Evolutionary conservation across 2,888 invertebrate species (phyloP).

Genomic region (Athripsodes cinereus): DNA sequence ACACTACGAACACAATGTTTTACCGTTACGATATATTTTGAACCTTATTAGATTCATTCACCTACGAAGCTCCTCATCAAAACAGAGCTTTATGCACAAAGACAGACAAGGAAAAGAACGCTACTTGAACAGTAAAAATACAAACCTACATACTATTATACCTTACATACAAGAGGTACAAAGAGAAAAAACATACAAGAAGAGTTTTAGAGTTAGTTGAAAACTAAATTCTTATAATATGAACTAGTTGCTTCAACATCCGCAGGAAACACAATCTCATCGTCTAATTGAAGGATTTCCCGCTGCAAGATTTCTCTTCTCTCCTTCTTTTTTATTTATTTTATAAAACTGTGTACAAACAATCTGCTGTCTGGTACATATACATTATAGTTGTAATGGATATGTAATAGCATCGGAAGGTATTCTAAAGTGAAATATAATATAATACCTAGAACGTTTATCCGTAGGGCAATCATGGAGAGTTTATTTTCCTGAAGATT

Average conservation of each 20-base stretch:
- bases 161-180: constrained; percentile 8
- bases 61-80: background rate
- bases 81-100: background rate
- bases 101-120: background rate
- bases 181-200: constrained; percentile 12
- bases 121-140: no score
- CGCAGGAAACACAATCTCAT: constrained; percentile 28
- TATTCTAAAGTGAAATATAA: no score
- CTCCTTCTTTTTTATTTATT: constrained; percentile 8
- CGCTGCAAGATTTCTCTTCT: constrained; percentile 21
- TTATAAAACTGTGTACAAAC: constrained; percentile 9
- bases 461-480: no score
- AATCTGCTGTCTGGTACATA: background rate
- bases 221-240: constrained; percentile 26
- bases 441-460: no score
- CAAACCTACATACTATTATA: constrained; percentile 12
- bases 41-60: constrained; percentile 11
- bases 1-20: no score
- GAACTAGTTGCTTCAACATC: constrained; percentile 26
- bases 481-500: no score
- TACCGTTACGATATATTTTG: no score
- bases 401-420: no score
- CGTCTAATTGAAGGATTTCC: constrained; percentile 28
- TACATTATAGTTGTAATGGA: background rate
- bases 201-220: background rate